Conservation (phyloP, 2,113 vertebrate species). For the Arenaria interpres region DNA sequence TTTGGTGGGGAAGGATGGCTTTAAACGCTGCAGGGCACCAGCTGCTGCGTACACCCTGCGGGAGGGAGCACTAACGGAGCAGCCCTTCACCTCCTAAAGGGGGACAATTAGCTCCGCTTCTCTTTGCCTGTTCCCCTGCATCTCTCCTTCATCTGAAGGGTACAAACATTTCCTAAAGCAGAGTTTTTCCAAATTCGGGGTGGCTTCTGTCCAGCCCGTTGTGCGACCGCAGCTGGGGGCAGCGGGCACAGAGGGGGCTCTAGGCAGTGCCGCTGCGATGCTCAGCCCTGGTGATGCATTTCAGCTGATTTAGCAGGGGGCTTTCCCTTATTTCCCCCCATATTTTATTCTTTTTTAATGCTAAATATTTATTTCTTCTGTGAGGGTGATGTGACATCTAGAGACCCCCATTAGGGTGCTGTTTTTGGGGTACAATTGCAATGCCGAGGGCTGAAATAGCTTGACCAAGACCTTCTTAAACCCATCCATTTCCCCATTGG, state of each 20-base stretch:
- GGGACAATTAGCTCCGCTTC: background rate
- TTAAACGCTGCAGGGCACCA: background rate
- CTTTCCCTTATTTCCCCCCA: fast-evolving
- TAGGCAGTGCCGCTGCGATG: fast-evolving
- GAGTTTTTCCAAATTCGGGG: background rate
- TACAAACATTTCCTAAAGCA: background rate
- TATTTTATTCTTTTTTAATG: background rate
- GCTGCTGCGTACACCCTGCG: background rate
- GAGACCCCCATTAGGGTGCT: fast-evolving
- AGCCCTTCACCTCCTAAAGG: background rate
- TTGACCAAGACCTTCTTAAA: background rate
- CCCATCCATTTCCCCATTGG: background rate
- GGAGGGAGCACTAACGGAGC: background rate
- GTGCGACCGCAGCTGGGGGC: fast-evolving
- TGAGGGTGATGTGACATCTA: background rate
- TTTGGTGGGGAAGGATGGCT: background rate
- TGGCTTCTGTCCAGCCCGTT: fast-evolving
- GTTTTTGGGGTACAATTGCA: background rate
- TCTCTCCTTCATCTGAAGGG: background rate
- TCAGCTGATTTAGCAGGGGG: background rate
- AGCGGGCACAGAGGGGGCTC: background rate
- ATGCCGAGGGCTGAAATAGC: background rate
- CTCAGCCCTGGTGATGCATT: background rate
- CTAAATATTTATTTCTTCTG: background rate
- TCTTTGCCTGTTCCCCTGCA: background rate